Evolutionary conservation across 1,140 invertebrate species (phyloP).

Genomic region (Diachasmimorpha longicaudata): DNA sequence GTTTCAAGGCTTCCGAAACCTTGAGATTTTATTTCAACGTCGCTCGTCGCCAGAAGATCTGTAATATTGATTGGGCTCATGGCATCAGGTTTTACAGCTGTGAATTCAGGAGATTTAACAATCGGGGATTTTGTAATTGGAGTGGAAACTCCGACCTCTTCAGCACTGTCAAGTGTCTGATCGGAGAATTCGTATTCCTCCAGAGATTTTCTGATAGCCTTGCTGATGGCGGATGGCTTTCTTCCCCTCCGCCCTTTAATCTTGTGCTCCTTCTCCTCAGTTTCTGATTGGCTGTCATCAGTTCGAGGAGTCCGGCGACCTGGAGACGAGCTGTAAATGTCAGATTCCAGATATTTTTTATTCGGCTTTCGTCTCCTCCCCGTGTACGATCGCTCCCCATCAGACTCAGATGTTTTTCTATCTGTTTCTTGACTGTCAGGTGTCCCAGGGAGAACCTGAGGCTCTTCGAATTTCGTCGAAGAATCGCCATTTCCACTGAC

Average conservation of each 20-base stretch:
- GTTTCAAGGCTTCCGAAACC: no score
- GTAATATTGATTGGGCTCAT: conserved; percentile 17
- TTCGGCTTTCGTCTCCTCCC: conserved; percentile 49
- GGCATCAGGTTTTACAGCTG: neutral
- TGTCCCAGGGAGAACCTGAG: conserved; percentile 15
- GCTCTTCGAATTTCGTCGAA: conserved; percentile 3
- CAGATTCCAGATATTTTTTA: conserved; percentile 47
- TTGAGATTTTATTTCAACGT: conserved; percentile 6
- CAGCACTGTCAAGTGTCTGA: conserved; percentile 24
- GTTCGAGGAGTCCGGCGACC: conserved; percentile 42
- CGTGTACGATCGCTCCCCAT: conserved; percentile 45
- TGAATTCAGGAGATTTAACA: neutral
- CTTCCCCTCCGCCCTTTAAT: conserved; percentile 36
- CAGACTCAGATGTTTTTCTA: conserved; percentile 45
- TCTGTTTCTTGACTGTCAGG: conserved; percentile 34
- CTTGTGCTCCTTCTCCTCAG: conserved; percentile 19
- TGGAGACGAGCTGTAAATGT: conserved; percentile 42
- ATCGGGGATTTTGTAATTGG: neutral
- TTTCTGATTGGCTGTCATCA: conserved; percentile 52
- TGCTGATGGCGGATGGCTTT: conserved; percentile 28
- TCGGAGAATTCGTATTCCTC: conserved; percentile 41
- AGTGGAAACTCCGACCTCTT: conserved; percentile 21
- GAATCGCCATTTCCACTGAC: conserved; percentile 11
- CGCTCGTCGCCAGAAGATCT: conserved; percentile 6
- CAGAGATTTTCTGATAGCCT: conserved; percentile 6